phyloP scores from a whole-genome alignment of 1,140 invertebrate genomes.

The Maconellicoccus hirsutus region DNA sequence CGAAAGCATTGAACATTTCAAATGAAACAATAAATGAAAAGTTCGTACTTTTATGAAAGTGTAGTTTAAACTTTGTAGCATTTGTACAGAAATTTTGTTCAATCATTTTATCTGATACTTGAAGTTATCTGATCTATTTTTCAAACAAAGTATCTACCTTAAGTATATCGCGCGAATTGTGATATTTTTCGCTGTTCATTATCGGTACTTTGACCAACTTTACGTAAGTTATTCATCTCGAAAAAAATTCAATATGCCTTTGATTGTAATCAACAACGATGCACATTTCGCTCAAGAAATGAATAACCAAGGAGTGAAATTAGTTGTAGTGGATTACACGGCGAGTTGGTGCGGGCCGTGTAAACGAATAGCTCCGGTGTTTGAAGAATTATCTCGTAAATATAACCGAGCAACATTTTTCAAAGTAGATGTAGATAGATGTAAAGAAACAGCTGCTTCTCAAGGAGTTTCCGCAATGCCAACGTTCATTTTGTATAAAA shows the following conservation, averaged over 20 bases:
- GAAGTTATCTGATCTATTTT: too few species aligned
- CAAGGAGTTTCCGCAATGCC: slow-evolving; percentile 92
- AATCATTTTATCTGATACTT: too few species aligned
- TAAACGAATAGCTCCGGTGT: slow-evolving; percentile 78
- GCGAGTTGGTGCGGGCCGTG: slow-evolving; percentile 93
- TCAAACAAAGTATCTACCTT: too few species aligned
- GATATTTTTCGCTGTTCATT: too few species aligned
- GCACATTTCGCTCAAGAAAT: slow-evolving; percentile 72
- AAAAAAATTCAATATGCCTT: slow-evolving; percentile 28
- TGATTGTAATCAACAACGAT: slow-evolving; percentile 52
- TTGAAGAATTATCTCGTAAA: slow-evolving; percentile 69
- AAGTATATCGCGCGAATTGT: too few species aligned
- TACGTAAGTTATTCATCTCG: neutral
- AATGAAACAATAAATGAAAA: too few species aligned
- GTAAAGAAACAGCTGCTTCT: slow-evolving; percentile 65
- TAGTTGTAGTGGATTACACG: slow-evolving; percentile 92
- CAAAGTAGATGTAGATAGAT: slow-evolving; percentile 88
- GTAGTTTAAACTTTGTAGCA: too few species aligned
- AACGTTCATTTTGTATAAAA: slow-evolving; percentile 92
- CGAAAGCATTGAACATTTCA: too few species aligned
- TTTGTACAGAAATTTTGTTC: too few species aligned
- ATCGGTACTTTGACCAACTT: neutral
- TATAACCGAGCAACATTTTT: slow-evolving; percentile 84
- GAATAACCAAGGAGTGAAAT: slow-evolving; percentile 60
- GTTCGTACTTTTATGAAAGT: too few species aligned